phyloP scores from a whole-genome alignment of 2,888 invertebrate species.

The Hipparchia sbordonii region DNA sequence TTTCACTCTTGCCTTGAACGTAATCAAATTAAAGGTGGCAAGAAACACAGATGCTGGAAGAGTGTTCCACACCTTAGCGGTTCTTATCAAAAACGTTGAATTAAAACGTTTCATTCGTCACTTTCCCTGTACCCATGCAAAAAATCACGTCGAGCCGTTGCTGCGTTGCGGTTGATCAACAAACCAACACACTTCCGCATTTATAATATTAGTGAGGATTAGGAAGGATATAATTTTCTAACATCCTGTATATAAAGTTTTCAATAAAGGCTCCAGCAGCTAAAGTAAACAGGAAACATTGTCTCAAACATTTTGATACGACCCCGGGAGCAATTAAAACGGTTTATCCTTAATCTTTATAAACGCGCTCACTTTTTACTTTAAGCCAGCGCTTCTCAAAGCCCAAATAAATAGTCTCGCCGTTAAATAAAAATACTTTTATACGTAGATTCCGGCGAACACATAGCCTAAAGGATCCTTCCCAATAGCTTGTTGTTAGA shows the following conservation, averaged over 20 bases:
- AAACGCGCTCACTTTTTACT: conserved; percentile 47
- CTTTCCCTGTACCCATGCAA: too few relatives aligned
- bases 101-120: too few relatives aligned
- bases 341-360: conserved; percentile 48
- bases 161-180: too few relatives aligned
- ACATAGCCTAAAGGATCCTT: not conserved
- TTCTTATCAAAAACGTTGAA: too few relatives aligned
- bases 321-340: conserved; percentile 46
- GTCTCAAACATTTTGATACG: conserved; percentile 22
- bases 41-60: too few relatives aligned
- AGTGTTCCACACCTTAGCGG: too few relatives aligned
- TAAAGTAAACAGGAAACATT: conserved; percentile 15
- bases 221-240: too few relatives aligned
- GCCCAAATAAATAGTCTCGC: conserved; percentile 27
- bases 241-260: not conserved
- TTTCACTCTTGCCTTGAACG: too few relatives aligned
- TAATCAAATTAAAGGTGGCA: too few relatives aligned
- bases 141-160: too few relatives aligned
- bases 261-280: not conserved
- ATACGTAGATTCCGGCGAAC: not conserved
- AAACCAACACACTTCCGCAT: too few relatives aligned
- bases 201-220: too few relatives aligned
- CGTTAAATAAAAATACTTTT: conserved; percentile 19
- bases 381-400: conserved; percentile 44
- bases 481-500: not conserved